Percentiles rank a stretch among this genome's conserved stretches.
Conservation (phyloP, 2,113 vertebrate species). For the Tamias sibiricus region DNA sequence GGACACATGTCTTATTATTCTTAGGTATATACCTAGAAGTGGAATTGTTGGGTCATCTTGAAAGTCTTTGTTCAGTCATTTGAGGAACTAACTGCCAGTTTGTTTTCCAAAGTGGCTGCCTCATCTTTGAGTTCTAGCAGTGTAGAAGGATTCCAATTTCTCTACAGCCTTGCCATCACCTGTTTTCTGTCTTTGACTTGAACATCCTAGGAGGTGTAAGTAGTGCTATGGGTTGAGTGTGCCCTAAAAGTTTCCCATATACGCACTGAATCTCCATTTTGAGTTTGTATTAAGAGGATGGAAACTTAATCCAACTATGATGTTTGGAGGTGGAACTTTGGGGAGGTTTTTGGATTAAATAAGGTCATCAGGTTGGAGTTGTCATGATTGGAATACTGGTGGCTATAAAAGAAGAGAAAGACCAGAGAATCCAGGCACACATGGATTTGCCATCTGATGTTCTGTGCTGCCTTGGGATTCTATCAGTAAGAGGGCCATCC, state of each 20-base stretch:
- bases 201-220: not conserved
- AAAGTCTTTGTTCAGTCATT: not conserved
- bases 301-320: not conserved
- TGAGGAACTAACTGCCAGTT: not conserved
- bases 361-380: not conserved
- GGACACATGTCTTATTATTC: not conserved
- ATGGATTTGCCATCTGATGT: not conserved
- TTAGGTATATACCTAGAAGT: not conserved
- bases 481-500: not conserved
- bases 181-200: conserved; percentile 1
- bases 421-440: not conserved
- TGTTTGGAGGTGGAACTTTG: not conserved
- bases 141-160: not conserved
- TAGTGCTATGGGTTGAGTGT: not conserved
- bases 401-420: not conserved
- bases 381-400: not conserved
- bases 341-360: not conserved
- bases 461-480: not conserved
- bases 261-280: not conserved
- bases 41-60: not conserved
- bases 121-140: not conserved
- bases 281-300: not conserved
- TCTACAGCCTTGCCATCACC: not conserved
- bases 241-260: not conserved
- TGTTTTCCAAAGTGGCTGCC: not conserved